Evolutionary conservation across 2,113 vertebrate genomes (phyloP).

Genomic region (Rana temporaria): DNA sequence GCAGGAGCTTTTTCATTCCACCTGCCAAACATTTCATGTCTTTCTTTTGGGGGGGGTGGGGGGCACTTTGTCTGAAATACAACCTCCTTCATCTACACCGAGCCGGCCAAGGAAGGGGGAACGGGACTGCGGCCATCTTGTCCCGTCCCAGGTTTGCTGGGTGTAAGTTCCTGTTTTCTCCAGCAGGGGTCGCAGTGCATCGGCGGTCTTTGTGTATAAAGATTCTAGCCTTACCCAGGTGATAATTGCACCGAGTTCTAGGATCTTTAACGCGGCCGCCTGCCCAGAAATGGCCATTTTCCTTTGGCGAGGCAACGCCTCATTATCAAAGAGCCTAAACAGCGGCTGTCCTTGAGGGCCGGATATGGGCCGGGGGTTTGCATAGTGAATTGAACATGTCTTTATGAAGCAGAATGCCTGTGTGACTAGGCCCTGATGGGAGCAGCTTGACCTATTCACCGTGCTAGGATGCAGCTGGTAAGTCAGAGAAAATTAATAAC

Average conservation of each 20-base stretch:
- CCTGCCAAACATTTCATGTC: conserved; percentile 45
- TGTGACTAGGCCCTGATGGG: too few species aligned
- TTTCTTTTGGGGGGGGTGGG: background rate
- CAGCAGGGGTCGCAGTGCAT: background rate
- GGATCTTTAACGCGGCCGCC: background rate
- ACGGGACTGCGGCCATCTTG: too few species aligned
- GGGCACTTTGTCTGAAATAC: background rate
- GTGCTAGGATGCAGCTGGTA: too few species aligned
- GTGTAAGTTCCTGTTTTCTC: background rate
- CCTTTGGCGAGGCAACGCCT: background rate
- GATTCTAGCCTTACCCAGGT: background rate
- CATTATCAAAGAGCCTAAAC: too few species aligned
- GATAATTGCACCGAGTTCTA: background rate
- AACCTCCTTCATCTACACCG: background rate
- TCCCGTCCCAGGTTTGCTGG: background rate
- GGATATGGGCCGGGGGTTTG: too few species aligned
- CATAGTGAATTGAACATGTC: too few species aligned
- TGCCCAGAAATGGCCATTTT: background rate
- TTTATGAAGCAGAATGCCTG: too few species aligned
- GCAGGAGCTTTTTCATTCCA: conserved; percentile 39
- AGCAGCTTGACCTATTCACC: too few species aligned
- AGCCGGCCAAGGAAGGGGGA: background rate
- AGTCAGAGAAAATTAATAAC: too few species aligned
- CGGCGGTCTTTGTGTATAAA: background rate
- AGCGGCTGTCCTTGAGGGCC: too few species aligned